Conservation (phyloP, 2,888 invertebrate genomes). For the Priocnemis perturbator region DNA sequence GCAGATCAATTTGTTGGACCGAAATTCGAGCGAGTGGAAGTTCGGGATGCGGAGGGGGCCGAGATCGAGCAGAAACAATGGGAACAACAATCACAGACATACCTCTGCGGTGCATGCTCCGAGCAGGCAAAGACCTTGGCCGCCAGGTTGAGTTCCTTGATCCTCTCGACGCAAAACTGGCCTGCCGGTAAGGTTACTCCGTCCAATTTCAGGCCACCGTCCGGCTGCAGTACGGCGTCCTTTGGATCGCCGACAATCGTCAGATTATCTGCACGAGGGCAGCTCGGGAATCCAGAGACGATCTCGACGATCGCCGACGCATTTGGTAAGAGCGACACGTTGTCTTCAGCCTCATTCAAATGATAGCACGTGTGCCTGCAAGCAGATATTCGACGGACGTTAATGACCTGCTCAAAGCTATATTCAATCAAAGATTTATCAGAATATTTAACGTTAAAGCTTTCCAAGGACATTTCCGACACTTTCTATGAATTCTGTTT, state of each 20-base stretch:
- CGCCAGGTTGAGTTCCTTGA: conserved; percentile 67
- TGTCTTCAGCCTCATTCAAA: conserved; percentile 48
- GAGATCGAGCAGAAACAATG: too few relatives aligned
- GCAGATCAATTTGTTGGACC: too few relatives aligned
- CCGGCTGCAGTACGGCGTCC: conserved; percentile 76
- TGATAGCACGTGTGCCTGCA: conserved; percentile 61
- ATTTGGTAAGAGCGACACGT: conserved; percentile 70
- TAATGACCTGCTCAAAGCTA: neutral
- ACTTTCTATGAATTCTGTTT: too few relatives aligned
- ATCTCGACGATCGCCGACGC: conserved; percentile 68
- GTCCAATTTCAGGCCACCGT: conserved; percentile 78
- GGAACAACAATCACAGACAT: conserved; percentile 22
- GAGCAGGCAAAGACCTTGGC: conserved; percentile 81
- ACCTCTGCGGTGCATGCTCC: conserved; percentile 77
- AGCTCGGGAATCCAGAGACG: conserved; percentile 78
- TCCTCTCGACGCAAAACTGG: conserved; percentile 74
- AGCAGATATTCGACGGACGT: neutral
- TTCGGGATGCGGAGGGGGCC: too few relatives aligned
- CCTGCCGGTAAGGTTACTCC: conserved; percentile 72
- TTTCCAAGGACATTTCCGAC: too few relatives aligned
- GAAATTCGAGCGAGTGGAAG: too few relatives aligned
- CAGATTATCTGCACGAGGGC: conserved; percentile 76
- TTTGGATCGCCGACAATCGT: conserved; percentile 79
- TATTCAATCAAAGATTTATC: too few relatives aligned
- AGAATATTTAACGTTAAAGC: too few relatives aligned